Base-by-base conservation (phyloP, 2,113 vertebrate genomes). In the Junco hyemalis region DNA sequence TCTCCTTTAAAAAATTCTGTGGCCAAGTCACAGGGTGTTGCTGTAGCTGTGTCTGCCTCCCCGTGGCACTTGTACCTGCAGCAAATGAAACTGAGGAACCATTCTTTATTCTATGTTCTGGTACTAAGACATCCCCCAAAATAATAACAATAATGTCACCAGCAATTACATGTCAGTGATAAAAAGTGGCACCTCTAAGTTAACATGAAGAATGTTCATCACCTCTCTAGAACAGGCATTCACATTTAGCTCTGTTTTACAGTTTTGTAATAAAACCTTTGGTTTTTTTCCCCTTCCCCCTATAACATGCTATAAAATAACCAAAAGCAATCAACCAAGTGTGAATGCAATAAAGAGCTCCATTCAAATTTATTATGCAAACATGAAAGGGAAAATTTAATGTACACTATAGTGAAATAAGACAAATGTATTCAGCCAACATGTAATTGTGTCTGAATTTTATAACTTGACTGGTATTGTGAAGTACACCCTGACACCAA, bases 311-410 rank as follows among this genome's bases (percentile, higher is more conserved):
- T 73, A 22, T 93, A 77, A 93, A 93, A 73, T 50, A 81, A 86
- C 51, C 28, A 79, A 88, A 56, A 86, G 31, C 44, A 76, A 44
- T 70, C 61, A 84, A 56, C 40, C 45, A 48, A 88, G 40, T 80
- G 69, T 68, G 78, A 76, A 53, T 59, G 29, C 50, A 76, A 12
- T 54, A 90, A 77, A 88, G 91, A 66, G 6, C n/a, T 81, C 68
- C 31, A 57, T 88, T 93, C 73, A 79, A 42, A 82, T 93, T 92
- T 92, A 92, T 80, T 77, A 73, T 29, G 47, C 77, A 93, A 74
- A 89, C 47, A 80, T 40, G 60, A 87, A 93, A 96, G 36, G 33
- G 61, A 42, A 85, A 63, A 25, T 86, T 88, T 95, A 95, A 87
- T 85, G 81, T 38, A 50, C 7, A 23, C 31, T 73, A 35, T 25